Evolutionary conservation across 2,888 invertebrate species (phyloP).

Genomic region (Cryptus armator): DNA sequence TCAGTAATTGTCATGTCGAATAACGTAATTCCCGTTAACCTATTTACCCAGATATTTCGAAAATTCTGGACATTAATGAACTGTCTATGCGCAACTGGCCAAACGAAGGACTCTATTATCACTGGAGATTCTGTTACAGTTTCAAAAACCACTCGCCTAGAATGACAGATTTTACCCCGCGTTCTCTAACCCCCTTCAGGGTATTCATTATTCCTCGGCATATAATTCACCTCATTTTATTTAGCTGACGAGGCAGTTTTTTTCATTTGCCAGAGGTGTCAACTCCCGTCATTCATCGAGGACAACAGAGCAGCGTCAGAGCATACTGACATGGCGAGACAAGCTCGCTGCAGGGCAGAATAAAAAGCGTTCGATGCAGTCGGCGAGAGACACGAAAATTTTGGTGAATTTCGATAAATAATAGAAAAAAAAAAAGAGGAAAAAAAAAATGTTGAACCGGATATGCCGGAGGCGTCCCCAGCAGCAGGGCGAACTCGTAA

Average conservation of each 20-base stretch:
- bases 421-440: constrained; percentile 21
- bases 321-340: constrained; percentile 26
- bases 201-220: neutral
- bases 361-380: constrained; percentile 40
- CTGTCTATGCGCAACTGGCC: neutral
- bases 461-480: constrained; percentile 45
- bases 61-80: neutral
- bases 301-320: constrained; percentile 6
- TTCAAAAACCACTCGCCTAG: neutral
- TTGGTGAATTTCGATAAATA: constrained; percentile 60
- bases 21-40: neutral
- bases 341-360: neutral
- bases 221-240: constrained; percentile 11
- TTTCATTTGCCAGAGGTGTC: neutral
- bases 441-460: constrained; percentile 42
- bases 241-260: neutral
- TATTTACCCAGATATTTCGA: neutral
- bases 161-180: neutral
- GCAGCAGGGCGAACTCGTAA: constrained; percentile 61
- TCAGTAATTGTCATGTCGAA: neutral
- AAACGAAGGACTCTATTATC: neutral
- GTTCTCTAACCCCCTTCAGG: neutral
- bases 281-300: constrained; percentile 14
- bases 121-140: neutral
- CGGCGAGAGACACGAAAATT: constrained; percentile 42